These are phyloP conservation scores for Telenomus remus DNA, from an alignment of 1,140 invertebrate species.

Conservation along the genomic window DNA sequence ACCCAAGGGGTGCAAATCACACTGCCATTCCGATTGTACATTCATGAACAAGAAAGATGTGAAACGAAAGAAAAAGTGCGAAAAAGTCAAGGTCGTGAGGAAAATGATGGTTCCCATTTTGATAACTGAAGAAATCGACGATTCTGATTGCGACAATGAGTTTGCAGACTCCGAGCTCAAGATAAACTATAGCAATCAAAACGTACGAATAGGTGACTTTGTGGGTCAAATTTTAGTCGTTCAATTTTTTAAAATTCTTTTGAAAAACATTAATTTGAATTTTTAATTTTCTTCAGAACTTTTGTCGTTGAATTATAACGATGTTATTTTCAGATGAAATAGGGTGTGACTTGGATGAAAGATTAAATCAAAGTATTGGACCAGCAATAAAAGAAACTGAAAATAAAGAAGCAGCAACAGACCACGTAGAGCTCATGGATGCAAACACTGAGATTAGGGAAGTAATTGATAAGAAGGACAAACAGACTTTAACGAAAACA, in stretches of 20 bases:
- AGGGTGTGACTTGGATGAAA: not conserved
- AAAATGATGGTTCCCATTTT: slow-evolving; percentile 29
- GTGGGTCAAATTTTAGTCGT: not conserved
- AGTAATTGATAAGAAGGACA: slow-evolving; percentile 32
- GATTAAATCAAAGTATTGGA: not conserved
- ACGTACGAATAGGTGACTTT: slow-evolving; percentile 30
- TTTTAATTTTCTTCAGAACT: too few species aligned
- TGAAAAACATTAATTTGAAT: too few species aligned
- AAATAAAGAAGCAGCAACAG: slow-evolving; percentile 21
- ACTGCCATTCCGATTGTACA: slow-evolving; percentile 9
- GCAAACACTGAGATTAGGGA: slow-evolving; percentile 20
- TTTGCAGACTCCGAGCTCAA: not conserved
- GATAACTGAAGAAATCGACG: slow-evolving; percentile 28
- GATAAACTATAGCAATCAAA: slow-evolving; percentile 8
- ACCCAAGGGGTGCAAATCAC: not conserved
- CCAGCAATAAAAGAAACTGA: not conserved
- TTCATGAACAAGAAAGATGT: slow-evolving; percentile 6
- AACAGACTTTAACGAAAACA: slow-evolving; percentile 38
- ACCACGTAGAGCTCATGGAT: slow-evolving; percentile 34
- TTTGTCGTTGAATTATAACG: too few species aligned
- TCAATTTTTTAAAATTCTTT: too few species aligned
- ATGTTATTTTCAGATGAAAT: not conserved
- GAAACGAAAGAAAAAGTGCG: slow-evolving; percentile 13
- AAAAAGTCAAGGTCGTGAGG: slow-evolving; percentile 18
- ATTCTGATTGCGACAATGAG: slow-evolving; percentile 9